Evolutionary conservation across 2,113 vertebrate species (phyloP).

Genomic region (Glaucomys volans): DNA sequence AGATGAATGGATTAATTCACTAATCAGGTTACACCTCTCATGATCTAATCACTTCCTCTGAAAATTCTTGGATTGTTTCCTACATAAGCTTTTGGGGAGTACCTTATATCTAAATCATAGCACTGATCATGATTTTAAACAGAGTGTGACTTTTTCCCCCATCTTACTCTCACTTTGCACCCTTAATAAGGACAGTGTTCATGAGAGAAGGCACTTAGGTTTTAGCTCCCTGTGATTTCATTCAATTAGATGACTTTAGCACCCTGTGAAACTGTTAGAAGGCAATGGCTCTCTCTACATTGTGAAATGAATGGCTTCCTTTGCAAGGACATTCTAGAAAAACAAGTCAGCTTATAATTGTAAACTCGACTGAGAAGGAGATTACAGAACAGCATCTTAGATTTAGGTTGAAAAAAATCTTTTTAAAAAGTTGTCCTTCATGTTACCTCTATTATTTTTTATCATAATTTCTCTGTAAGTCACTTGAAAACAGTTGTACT

Average conservation of each 20-base stretch:
- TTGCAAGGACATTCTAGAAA: background rate
- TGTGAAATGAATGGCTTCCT: conserved; percentile 12
- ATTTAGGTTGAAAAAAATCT: background rate
- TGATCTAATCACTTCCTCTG: too few relatives aligned
- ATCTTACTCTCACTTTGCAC: background rate
- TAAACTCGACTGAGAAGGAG: background rate
- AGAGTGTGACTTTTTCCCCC: background rate
- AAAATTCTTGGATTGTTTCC: too few relatives aligned
- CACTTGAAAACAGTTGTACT: background rate
- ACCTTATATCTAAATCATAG: too few relatives aligned
- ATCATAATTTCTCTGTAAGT: background rate
- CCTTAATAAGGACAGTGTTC: background rate
- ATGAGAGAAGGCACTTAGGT: background rate
- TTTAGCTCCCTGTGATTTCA: background rate
- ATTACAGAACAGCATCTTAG: background rate
- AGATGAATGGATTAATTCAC: too few relatives aligned
- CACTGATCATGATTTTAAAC: background rate
- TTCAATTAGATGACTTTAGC: background rate
- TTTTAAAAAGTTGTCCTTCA: background rate
- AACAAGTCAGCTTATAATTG: background rate
- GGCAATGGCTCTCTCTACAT: background rate
- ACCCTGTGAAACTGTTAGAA: background rate
- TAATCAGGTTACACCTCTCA: too few relatives aligned
- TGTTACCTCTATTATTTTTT: background rate
- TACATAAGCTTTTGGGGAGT: too few relatives aligned